A percentile compares a stretch with the other conserved stretches of the same genome.
Conservation (phyloP, 2,113 vertebrate genomes). For the Oreochromis tanganicae region DNA sequence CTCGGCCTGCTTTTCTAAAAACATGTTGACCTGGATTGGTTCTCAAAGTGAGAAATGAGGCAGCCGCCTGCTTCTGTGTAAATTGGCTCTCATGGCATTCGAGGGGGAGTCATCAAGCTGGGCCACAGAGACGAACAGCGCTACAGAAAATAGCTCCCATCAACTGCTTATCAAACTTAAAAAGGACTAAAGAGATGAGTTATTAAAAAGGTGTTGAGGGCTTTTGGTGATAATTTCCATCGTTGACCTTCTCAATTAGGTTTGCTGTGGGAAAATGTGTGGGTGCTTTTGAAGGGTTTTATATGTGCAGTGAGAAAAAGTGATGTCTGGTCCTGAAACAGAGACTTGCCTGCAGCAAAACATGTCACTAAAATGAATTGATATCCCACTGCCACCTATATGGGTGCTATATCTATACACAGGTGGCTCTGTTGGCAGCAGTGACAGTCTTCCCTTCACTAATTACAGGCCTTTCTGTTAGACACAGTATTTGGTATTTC, state of each 20-base stretch:
- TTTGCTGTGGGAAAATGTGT: neutral
- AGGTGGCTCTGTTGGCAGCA: conserved; percentile 9
- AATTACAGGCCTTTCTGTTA: conserved; percentile 8
- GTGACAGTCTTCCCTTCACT: conserved; percentile 8
- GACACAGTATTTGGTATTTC: neutral
- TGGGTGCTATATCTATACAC: conserved; percentile 2
- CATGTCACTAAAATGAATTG: conserved; percentile 1
- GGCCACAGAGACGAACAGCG: neutral
- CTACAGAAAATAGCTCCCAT: conserved; percentile 36
- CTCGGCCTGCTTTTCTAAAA: conserved; percentile 53
- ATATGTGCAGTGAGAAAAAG: neutral
- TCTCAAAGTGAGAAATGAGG: conserved; percentile 52
- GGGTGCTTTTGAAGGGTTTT: neutral
- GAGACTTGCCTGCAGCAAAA: neutral
- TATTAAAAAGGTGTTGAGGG: neutral
- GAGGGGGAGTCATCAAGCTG: conserved; percentile 30
- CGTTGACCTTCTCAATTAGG: neutral
- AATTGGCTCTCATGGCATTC: conserved; percentile 35
- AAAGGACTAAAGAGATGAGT: conserved; percentile 3
- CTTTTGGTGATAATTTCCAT: neutral
- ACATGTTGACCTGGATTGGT: conserved; percentile 58
- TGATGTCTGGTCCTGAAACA: neutral
- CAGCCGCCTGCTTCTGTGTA: conserved; percentile 27
- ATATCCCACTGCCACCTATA: conserved; percentile 12
- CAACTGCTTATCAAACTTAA: conserved; percentile 26